Conservation (phyloP, 2,797 vertebrate species). For the Enteromius argenteus region DNA sequence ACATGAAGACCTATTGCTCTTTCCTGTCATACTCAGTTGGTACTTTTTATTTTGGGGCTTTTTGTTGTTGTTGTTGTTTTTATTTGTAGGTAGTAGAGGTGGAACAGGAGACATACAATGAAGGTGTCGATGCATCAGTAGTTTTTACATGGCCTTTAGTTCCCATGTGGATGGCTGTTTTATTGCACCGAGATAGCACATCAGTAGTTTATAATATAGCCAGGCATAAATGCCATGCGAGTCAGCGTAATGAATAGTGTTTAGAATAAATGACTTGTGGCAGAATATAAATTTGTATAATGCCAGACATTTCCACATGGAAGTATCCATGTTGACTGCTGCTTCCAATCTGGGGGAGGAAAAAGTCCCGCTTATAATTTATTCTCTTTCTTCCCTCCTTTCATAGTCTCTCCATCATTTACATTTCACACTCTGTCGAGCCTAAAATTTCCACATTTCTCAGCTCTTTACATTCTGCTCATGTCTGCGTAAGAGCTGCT, state of each 20-base stretch:
- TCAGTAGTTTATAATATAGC: neutral
- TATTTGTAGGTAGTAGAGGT: neutral
- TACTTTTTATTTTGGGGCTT: neutral
- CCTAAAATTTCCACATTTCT: conserved; percentile 44
- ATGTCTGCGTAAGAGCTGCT: conserved; percentile 20
- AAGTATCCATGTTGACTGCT: neutral
- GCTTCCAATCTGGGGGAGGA: neutral
- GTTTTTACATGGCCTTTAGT: neutral
- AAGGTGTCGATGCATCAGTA: neutral
- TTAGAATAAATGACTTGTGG: neutral
- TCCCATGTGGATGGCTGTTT: conserved; percentile 1
- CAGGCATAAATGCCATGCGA: neutral
- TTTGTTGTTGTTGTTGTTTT: neutral
- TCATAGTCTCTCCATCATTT: conserved; percentile 29
- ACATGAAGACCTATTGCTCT: neutral
- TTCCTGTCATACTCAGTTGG: neutral
- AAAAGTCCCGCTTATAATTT: neutral
- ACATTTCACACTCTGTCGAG: conserved; percentile 55
- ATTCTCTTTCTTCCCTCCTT: neutral
- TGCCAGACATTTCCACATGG: neutral
- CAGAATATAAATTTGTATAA: conserved; percentile 5
- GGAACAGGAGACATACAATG: neutral
- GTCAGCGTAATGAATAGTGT: neutral
- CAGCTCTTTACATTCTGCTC: conserved; percentile 30
- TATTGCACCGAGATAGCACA: neutral